Conservation (phyloP, 2,113 vertebrate species). For the Atrichornis clamosus region DNA sequence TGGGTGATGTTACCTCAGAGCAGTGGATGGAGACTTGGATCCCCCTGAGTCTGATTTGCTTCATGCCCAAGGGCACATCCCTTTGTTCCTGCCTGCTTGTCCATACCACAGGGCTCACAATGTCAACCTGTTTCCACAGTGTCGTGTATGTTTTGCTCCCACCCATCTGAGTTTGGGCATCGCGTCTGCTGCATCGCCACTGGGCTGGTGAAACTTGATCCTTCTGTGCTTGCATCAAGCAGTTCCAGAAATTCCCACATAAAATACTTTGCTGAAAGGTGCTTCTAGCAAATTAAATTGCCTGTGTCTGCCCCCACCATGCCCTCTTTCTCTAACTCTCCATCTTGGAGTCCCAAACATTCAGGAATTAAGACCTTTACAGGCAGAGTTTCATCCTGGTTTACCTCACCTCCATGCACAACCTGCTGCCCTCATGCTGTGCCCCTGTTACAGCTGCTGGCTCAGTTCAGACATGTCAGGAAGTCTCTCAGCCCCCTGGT, state of each 20-base stretch:
- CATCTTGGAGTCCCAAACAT: background rate
- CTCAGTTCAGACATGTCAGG: background rate
- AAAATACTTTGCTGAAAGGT: background rate
- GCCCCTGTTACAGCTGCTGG: background rate
- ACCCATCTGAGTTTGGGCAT: rapidly evolving
- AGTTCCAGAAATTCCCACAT: background rate
- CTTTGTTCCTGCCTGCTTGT: background rate
- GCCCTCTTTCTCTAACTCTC: background rate
- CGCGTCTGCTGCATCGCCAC: rapidly evolving
- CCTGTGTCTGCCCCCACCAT: background rate
- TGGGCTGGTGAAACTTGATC: background rate
- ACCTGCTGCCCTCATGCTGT: background rate
- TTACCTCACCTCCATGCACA: background rate
- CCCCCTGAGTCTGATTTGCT: background rate
- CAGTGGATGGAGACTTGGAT: background rate
- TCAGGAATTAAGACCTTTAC: background rate
- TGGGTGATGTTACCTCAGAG: background rate
- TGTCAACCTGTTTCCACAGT: background rate
- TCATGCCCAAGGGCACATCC: background rate
- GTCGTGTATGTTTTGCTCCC: background rate
- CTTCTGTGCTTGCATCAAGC: background rate
- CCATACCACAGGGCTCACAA: background rate
- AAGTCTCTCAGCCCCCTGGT: background rate
- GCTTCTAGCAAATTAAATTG: background rate
- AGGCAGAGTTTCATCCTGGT: background rate